Base-by-base conservation (phyloP, 2,888 invertebrate genomes). In the Folsomia manolachei region DNA sequence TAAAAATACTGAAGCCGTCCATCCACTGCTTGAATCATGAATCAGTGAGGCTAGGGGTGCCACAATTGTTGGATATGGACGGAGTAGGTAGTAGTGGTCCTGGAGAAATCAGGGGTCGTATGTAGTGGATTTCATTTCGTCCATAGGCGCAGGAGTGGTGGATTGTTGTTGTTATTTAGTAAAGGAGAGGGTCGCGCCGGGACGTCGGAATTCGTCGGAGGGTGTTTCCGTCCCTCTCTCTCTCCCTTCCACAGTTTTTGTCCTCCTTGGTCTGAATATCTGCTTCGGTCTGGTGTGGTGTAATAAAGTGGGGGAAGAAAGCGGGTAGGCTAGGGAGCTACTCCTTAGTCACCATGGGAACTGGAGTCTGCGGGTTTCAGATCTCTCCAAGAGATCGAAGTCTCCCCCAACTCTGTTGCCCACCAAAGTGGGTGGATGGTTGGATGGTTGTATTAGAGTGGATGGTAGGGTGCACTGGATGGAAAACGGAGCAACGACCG, bases 301-400 rank as follows among this genome's bases (percentile, higher is more conserved):
- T n/a, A n/a, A n/a, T n/a, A n/a, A n/a, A n/a, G 68, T 71, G 62
- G 27, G 18, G 21, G 62, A 62, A 18, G 23, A 62, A 4, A 4
- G n/a, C n/a, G n/a, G n/a, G n/a, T n/a, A n/a, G n/a, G n/a, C n/a
- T n/a, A 62, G 39, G 39, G 39, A 39, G 39, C 39, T n/a, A n/a
- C n/a, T 39, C 56, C 56, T 56, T 21, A 63, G 78, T 79, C 68
- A 63, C 76, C 78, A 79, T 79, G 78, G 79, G 27, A 74, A 80
- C 81, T 56, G 79, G 81, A 81, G 79, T 81, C 81, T 81, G 81
- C 81, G 81, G 79, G 77, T 74, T 81, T 71, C 72, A 74, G 61
- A 80, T 80, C 79, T 79, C 75, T 52, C 66, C 71, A 77, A n/a
- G n/a, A n/a, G 75, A 78, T 80, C 79, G 79, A 79, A 81, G 74